These are phyloP conservation scores for Aulostomus chinensis DNA, from an alignment of 2,797 vertebrate genomes.

Conservation along the genomic window DNA sequence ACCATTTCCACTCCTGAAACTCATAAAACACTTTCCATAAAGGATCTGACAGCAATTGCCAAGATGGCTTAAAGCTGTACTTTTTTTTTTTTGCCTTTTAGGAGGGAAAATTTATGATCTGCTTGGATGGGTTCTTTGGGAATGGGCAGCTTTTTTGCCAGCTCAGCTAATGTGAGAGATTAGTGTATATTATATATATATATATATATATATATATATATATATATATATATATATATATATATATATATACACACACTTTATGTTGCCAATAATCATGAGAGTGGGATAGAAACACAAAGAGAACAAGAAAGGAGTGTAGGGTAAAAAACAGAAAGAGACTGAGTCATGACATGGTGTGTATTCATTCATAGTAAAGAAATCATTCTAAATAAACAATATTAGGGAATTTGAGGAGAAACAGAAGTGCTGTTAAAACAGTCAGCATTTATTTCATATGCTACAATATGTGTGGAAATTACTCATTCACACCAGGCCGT, in stretches of 20 bases:
- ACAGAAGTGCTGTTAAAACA: constrained; percentile 12
- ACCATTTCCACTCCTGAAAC: constrained; percentile 28
- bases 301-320: background rate
- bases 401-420: constrained; percentile 2
- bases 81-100: constrained; percentile 48
- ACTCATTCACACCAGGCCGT: background rate
- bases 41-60: constrained; percentile 12
- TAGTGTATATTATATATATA: too few relatives aligned
- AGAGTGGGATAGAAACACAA: constrained; percentile 13
- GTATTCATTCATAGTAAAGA: constrained; percentile 3
- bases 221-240: too few relatives aligned
- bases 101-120: constrained; percentile 47
- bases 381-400: constrained; percentile 15
- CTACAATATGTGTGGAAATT: background rate
- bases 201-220: too few relatives aligned
- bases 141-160: constrained; percentile 36
- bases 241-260: constrained; percentile 11
- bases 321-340: background rate
- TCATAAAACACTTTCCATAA: constrained; percentile 33
- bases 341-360: constrained; percentile 4
- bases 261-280: constrained; percentile 26
- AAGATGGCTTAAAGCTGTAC: constrained; percentile 39
- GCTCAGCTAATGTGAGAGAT: constrained; percentile 28
- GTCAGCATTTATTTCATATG: constrained; percentile 9
- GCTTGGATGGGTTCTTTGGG: constrained; percentile 25